Conservation (phyloP, 2,797 vertebrate species). For the Cheirogaleus major region DNA sequence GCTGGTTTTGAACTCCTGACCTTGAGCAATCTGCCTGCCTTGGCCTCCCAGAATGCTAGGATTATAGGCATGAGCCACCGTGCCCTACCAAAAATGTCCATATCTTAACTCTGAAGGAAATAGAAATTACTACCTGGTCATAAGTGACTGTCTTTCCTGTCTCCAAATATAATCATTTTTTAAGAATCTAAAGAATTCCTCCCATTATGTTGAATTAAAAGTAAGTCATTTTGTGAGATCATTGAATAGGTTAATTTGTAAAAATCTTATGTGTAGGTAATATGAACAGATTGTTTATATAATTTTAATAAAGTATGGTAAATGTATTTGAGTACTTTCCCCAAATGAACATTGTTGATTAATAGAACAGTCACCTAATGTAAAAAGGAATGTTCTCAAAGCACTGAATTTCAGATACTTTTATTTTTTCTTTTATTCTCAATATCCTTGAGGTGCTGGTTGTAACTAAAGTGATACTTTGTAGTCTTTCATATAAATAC, state of each 20-base stretch:
- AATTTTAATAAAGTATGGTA: conserved; percentile 12
- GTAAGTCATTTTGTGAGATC: not conserved
- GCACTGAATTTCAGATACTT: conserved; percentile 2
- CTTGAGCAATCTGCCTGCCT: no score
- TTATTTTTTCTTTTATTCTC: not conserved
- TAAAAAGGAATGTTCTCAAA: conserved; percentile 9
- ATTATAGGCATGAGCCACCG: not conserved
- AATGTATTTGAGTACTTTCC: conserved; percentile 4
- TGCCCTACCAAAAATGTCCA: not conserved
- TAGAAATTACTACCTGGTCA: not conserved
- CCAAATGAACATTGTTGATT: conserved; percentile 26
- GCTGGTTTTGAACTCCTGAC: no score
- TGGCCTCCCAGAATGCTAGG: no score
- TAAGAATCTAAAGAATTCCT: not conserved
- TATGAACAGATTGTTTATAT: not conserved
- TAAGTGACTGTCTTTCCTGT: not conserved
- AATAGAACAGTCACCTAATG: not conserved
- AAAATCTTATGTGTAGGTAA: not conserved
- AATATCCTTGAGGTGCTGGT: not conserved
- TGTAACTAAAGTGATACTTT: not conserved
- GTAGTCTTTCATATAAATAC: not conserved
- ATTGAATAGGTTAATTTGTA: not conserved
- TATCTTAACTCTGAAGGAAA: conserved; percentile 8
- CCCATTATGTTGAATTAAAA: conserved; percentile 9
- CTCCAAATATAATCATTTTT: not conserved